phyloP scores from a whole-genome alignment of 2,113 vertebrate genomes.

The Cochlearius cochlearius region DNA sequence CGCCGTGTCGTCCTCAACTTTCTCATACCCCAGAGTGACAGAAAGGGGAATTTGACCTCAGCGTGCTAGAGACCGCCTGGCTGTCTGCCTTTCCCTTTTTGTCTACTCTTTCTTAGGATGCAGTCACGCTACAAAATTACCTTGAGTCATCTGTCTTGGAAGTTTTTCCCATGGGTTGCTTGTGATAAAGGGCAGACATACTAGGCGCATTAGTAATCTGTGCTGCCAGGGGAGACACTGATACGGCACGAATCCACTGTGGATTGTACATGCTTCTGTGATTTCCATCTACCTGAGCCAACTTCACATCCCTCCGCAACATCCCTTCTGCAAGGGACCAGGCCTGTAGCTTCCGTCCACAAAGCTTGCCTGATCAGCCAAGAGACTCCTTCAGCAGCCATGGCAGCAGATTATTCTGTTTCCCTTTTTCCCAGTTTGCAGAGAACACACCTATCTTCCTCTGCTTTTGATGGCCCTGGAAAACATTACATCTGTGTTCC shows the following conservation, averaged over 20 bases:
- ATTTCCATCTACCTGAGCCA: not conserved
- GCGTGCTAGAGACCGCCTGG: slow-evolving; percentile 13
- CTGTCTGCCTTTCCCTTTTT: slow-evolving; percentile 64
- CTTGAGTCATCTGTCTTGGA: slow-evolving; percentile 48
- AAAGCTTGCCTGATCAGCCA: not conserved
- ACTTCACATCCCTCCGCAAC: not conserved
- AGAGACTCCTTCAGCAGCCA: not conserved
- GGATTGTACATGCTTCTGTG: not conserved
- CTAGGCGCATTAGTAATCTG: not conserved
- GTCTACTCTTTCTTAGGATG: slow-evolving; percentile 47
- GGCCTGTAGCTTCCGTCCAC: not conserved
- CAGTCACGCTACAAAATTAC: slow-evolving; percentile 58
- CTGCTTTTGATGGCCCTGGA: not conserved
- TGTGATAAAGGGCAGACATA: not conserved
- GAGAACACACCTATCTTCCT: not conserved
- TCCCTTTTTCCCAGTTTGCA: not conserved
- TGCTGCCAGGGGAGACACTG: not conserved
- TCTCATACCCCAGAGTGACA: not conserved
- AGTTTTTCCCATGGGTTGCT: not conserved
- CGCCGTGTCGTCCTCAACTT: not conserved
- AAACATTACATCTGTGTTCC: slow-evolving; percentile 7
- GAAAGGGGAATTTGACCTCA: slow-evolving; percentile 54
- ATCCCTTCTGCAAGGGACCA: not conserved
- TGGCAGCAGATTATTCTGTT: not conserved
- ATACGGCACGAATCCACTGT: not conserved